phyloP scores from a whole-genome alignment of 2,797 vertebrate species.

The Siniperca obscura region DNA sequence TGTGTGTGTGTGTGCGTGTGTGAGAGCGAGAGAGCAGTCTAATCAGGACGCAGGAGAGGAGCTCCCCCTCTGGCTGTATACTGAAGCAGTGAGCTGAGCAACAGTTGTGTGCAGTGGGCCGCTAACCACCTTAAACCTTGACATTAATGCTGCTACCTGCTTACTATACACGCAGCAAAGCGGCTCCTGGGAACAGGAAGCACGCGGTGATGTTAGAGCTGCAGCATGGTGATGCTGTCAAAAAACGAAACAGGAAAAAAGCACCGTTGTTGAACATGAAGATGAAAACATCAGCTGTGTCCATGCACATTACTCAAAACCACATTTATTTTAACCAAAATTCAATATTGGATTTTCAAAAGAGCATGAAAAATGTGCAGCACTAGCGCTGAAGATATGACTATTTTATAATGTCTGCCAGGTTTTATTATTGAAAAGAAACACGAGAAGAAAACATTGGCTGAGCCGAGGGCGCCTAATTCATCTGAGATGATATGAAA shows the following conservation, averaged over 20 bases:
- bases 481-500: slow-evolving; percentile 71
- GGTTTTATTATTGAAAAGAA: slow-evolving; percentile 68
- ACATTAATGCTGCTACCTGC: slow-evolving; percentile 62
- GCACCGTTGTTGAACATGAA: slow-evolving; percentile 13
- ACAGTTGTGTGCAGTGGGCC: slow-evolving; percentile 70
- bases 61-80: slow-evolving; percentile 73
- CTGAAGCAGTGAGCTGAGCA: slow-evolving; percentile 68
- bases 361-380: slow-evolving; percentile 49
- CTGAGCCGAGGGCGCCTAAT: slow-evolving; percentile 44
- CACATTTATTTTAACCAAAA: slow-evolving; percentile 57
- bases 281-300: slow-evolving; percentile 64
- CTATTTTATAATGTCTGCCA: slow-evolving; percentile 71
- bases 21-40: slow-evolving; percentile 22
- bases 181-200: slow-evolving; percentile 43
- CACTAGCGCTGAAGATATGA: slow-evolving; percentile 39
- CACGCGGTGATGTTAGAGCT: slow-evolving; percentile 30
- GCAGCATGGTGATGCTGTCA: slow-evolving; percentile 18
- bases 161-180: slow-evolving; percentile 10
- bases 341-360: slow-evolving; percentile 68
- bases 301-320: slow-evolving; percentile 58
- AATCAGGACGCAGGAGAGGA: slow-evolving; percentile 69
- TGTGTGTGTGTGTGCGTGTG: slow-evolving; percentile 4
- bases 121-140: slow-evolving; percentile 60
- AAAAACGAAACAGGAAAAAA: slow-evolving; percentile 33
- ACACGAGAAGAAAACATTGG: slow-evolving; percentile 30